Base-by-base conservation (phyloP, 2,888 invertebrate genomes). In the Hemistola chrysoprasaria region DNA sequence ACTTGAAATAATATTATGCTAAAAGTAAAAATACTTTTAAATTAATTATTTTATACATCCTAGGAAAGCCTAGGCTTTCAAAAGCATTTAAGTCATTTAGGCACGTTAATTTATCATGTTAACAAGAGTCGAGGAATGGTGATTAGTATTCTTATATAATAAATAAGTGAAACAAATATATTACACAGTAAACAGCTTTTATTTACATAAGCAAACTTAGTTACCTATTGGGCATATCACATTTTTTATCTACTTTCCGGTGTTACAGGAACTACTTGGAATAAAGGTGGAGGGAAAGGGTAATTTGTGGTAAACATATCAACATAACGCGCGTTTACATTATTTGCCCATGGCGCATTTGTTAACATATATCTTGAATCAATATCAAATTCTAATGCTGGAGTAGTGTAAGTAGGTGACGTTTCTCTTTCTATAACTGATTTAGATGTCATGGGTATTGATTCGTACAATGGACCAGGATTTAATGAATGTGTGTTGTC, bases 241-340 rank as follows among this genome's bases (percentile, higher is more conserved):
- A 2, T 7, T 9, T 2, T 7, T 37, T 10, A 35, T 52, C 30
- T 60, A 26, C 23, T 50, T 44, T 61, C 62, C 7, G 70, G 71
- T 1, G 56, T 71, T 3, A 71, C 64, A 22, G 68, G 62, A 36
- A 47, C 40, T 4, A 53, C 70, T 54, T 71, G 71, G 32, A 62
- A 70, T 27, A 58, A 21, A 37, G 47, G 42, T 2, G 54, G 46
- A 22, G 26, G 25, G 3, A n/a, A 28, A 25, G 29, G 23, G 30
- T 26, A 23, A 27, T n/a, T 23, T 16, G 4, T 4, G 4, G 3
- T 16, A 3, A 4, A 16, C 3, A 16, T 16, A 16, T 16, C 16
- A 3, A 4, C 4, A 16, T 16, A 16, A 16, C 4, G 16, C 16
- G 16, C 2, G 16, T 16, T 3, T 16, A 16, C 16, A 16, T 16